Percentiles rank a stretch among this genome's conserved stretches.
phyloP scores from a whole-genome alignment of 2,888 invertebrate genomes.

The Taenaris catops region DNA sequence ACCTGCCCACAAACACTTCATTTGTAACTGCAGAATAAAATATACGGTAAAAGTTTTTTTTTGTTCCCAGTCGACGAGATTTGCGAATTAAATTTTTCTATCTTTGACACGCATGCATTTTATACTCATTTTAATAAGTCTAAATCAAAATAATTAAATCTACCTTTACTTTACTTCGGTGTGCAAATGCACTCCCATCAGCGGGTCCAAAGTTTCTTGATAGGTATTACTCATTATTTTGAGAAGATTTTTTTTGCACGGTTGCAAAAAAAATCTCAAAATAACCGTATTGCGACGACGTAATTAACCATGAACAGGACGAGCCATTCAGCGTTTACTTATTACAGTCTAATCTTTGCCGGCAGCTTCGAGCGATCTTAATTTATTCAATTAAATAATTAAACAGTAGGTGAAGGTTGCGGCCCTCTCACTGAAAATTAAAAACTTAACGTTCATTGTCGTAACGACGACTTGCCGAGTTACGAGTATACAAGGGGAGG shows the following conservation, averaged over 20 bases:
- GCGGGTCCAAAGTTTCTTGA: conserved; percentile 63
- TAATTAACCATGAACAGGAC: conserved; percentile 69
- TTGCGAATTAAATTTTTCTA: too few species aligned
- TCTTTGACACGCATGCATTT: too few species aligned
- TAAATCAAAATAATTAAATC: conserved; percentile 67
- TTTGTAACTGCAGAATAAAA: too few species aligned
- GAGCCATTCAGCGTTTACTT: conserved; percentile 65
- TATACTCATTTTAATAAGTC: too few species aligned
- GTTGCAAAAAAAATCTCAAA: too few species aligned
- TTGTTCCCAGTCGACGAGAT: too few species aligned
- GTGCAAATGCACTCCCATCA: conserved; percentile 76
- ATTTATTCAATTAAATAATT: conserved; percentile 74
- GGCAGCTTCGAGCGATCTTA: conserved; percentile 61
- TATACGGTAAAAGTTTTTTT: too few species aligned
- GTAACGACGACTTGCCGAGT: conserved; percentile 71
- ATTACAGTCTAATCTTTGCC: conserved; percentile 74
- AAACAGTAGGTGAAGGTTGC: conserved; percentile 75
- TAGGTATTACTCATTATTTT: conserved; percentile 70
- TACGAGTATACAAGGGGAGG: conserved; percentile 79
- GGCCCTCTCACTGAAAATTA: conserved; percentile 72
- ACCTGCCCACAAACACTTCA: too few species aligned
- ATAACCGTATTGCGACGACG: conserved; percentile 45
- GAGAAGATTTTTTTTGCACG: conserved; percentile 64
- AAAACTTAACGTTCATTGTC: conserved; percentile 74
- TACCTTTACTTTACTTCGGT: conserved; percentile 63